Evolutionary conservation across 2,797 vertebrate species (phyloP).

Genomic region (Lophius americanus): DNA sequence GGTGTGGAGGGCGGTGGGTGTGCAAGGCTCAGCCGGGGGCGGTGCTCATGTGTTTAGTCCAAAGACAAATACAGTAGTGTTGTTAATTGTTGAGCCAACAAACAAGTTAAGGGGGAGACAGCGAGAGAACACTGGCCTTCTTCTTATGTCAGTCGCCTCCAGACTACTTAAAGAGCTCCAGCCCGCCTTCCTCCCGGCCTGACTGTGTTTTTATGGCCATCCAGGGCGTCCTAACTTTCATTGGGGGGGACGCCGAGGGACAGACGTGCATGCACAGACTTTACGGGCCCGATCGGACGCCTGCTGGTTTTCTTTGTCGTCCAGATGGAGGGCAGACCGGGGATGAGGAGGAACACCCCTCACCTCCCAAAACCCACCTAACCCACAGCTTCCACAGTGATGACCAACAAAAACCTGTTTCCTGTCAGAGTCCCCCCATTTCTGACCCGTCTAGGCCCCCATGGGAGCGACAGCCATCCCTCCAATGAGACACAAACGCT

Average conservation of each 20-base stretch:
- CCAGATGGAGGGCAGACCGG: slow-evolving; percentile 65
- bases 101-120: slow-evolving; percentile 44
- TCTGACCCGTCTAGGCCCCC: slow-evolving; percentile 24
- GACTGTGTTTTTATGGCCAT: slow-evolving; percentile 66
- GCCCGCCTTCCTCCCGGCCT: slow-evolving; percentile 34
- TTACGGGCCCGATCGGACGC: slow-evolving; percentile 61
- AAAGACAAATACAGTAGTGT: slow-evolving; percentile 55
- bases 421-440: slow-evolving; percentile 37
- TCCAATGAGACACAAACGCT: slow-evolving; percentile 49
- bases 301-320: slow-evolving; percentile 66
- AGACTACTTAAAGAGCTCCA: slow-evolving; percentile 54
- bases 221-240: slow-evolving; percentile 58
- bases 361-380: slow-evolving; percentile 15
- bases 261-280: slow-evolving; percentile 35
- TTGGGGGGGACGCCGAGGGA: slow-evolving; percentile 38
- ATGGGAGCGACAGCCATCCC: slow-evolving; percentile 40
- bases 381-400: slow-evolving; percentile 17
- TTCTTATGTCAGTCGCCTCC: slow-evolving; percentile 48
- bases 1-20: slow-evolving; percentile 35
- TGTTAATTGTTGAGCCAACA: slow-evolving; percentile 59
- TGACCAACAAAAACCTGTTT: slow-evolving; percentile 57
- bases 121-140: slow-evolving; percentile 41
- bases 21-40: slow-evolving; percentile 37
- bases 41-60: not conserved
- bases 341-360: slow-evolving; percentile 28